These are phyloP conservation scores for Nesogale talazaci DNA, from an alignment of 2,113 vertebrate species.

Conservation along the genomic window DNA sequence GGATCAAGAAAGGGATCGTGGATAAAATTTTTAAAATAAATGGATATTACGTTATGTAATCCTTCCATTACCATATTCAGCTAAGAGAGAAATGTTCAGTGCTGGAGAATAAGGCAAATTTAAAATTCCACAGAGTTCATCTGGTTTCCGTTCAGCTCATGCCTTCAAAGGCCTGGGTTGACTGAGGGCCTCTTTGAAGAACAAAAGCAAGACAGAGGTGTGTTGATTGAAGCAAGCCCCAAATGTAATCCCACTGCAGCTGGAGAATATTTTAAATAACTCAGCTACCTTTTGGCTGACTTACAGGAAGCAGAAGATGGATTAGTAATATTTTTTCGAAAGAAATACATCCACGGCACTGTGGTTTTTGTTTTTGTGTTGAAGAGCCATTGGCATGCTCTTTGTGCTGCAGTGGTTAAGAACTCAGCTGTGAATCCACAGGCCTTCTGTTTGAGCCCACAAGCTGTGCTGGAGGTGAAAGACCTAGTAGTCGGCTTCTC, in stretches of 20 bases:
- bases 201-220: constrained; percentile 20
- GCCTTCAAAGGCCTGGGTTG: constrained; percentile 14
- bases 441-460: not conserved
- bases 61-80: constrained; percentile 42
- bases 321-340: constrained; percentile 55
- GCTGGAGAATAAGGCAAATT: constrained; percentile 35
- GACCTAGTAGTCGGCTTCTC: not conserved
- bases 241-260: not conserved
- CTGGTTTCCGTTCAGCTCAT: not conserved
- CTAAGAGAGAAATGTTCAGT: constrained; percentile 46
- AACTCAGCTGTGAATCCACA: not conserved
- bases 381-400: constrained; percentile 30
- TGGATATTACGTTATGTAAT: constrained; percentile 8
- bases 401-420: not conserved
- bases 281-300: not conserved
- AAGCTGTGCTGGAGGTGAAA: not conserved
- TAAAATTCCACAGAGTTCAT: constrained; percentile 24
- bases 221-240: constrained; percentile 17
- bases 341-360: constrained; percentile 45
- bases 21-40: not conserved
- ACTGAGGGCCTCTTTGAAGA: constrained; percentile 39
- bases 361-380: not conserved
- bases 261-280: constrained; percentile 41
- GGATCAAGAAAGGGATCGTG: not conserved
- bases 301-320: constrained; percentile 13